Percentiles rank a stretch among this genome's conserved stretches.
phyloP scores from a whole-genome alignment of 2,888 invertebrate species.

The Mycalesis mineus region DNA sequence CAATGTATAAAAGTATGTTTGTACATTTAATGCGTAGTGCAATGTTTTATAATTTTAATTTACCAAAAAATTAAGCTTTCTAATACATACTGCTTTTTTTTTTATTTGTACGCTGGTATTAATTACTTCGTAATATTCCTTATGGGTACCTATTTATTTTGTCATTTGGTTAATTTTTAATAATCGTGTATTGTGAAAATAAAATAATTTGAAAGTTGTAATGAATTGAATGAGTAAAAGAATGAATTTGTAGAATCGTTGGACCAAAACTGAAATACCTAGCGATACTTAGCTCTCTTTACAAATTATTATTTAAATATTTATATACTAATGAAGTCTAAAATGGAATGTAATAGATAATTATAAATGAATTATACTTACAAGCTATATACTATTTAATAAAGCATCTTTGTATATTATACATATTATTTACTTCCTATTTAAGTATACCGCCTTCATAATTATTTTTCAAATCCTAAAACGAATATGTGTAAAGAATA shows the following conservation, averaged over 20 bases:
- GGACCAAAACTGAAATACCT: conserved; percentile 61
- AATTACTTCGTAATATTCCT: too few relatives aligned
- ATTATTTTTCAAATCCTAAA: conserved; percentile 32
- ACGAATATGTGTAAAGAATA: conserved; percentile 33
- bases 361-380: neutral
- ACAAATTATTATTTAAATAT: conserved; percentile 34
- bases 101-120: too few relatives aligned
- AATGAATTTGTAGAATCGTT: conserved; percentile 44
- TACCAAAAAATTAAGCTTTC: too few relatives aligned
- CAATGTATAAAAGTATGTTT: neutral
- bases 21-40: neutral
- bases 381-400: conserved; percentile 19
- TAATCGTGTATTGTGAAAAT: too few relatives aligned
- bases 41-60: too few relatives aligned
- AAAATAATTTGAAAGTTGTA: neutral
- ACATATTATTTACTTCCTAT: conserved; percentile 26
- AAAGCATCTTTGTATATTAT: conserved; percentile 28
- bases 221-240: neutral
- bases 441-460: conserved; percentile 29
- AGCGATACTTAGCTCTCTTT: conserved; percentile 61
- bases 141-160: too few relatives aligned
- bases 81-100: too few relatives aligned
- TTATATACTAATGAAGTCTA: neutral
- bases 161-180: too few relatives aligned
- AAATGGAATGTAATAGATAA: conserved; percentile 15